These are phyloP conservation scores for Salpingus planirostris DNA, from an alignment of 2,888 invertebrate genomes.

Conservation along the genomic window DNA sequence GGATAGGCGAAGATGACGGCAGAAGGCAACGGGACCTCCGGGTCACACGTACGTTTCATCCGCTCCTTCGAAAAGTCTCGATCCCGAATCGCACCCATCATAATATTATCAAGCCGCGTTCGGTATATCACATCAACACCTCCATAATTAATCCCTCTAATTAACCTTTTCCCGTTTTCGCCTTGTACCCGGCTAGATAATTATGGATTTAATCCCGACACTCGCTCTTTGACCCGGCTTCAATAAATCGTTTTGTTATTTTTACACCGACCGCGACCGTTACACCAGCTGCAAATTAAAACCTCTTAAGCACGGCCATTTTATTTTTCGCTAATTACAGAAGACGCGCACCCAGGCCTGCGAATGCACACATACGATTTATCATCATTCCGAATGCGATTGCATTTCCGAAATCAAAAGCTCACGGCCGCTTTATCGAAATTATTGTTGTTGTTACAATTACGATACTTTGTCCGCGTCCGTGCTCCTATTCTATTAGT, in stretches of 20 bases:
- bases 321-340: slow-evolving; percentile 12
- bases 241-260: slow-evolving; percentile 12
- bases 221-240: slow-evolving; percentile 16
- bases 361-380: slow-evolving; percentile 6
- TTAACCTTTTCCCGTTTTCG: slow-evolving; percentile 10
- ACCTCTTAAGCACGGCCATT: slow-evolving; percentile 10
- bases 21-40: slow-evolving; percentile 10
- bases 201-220: slow-evolving; percentile 19
- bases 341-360: slow-evolving; percentile 4
- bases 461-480: no score
- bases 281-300: slow-evolving; percentile 10
- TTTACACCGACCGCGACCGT: slow-evolving; percentile 7
- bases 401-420: no score
- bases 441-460: no score
- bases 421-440: no score
- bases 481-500: no score
- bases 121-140: slow-evolving; percentile 6
- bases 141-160: slow-evolving; percentile 9
- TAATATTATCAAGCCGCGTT: no score
- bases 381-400: no score
- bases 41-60: no score
- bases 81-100: no score
- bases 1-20: no score
- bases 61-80: no score
- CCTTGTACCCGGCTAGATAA: slow-evolving; percentile 11